Base-by-base conservation (phyloP, 2,888 invertebrate species). In the Parasteatoda lunata region DNA sequence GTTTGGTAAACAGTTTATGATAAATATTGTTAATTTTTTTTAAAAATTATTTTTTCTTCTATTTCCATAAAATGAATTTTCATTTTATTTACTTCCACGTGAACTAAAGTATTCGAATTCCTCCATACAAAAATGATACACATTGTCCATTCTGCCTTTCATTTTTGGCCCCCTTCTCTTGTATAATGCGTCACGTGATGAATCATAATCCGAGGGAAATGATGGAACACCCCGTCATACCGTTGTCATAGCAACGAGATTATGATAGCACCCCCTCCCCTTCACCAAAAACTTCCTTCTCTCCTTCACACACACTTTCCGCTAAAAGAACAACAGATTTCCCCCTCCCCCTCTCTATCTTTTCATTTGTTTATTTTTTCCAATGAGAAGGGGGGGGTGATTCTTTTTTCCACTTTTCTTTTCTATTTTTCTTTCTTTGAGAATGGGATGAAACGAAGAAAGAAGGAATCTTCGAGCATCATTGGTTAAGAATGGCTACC, bases 151-250 rank as follows among this genome's bases (percentile, higher is more conserved):
- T 84, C 84, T 69, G 69, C 73, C 77, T 69, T 78, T 77, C 52
- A 54, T 77, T 77, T 70, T 71, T 54, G 47, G 30, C 78, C 52
- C 48, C 78, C 70, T 47, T 13, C 75, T 8, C 71, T 66, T 59
- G 69, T 69, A 85, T 86, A 86, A 86, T 86, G 79, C 85, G 80
- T 81, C 85, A 80, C 85, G 80, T 80, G 76, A 86, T 86, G 85
- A 86, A 86, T 86, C 85, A 86, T 86, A 86, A 86, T 86, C 85
- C 85, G 77, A 72, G 75, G 80, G 80, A 86, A 86, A 86, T 86
- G 85, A 86, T 86, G 85, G 85, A 86, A 86, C 85, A 86, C 85
- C 85, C 85, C 85, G 85, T 86, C 85, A 77, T 80, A 84, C 45
- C 76, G 85, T 86, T 71, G 71, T 76, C 85, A 86, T 86, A 54